phyloP scores from a whole-genome alignment of 2,113 vertebrate genomes.

The Pardalotus punctatus region DNA sequence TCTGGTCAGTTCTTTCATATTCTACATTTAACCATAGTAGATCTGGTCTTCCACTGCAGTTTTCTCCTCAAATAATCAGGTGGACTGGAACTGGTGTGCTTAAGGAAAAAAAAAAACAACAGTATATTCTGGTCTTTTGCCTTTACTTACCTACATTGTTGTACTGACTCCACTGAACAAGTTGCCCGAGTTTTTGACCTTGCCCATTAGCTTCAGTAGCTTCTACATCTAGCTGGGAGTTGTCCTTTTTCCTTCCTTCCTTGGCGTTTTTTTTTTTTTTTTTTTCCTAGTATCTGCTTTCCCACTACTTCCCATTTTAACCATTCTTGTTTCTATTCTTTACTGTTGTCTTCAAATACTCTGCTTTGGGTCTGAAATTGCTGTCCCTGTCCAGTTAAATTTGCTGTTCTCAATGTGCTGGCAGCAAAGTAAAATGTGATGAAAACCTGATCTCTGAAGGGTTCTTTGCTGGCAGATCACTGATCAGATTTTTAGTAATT shows the following conservation, averaged over 20 bases:
- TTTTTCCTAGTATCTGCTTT: background rate
- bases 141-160: background rate
- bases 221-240: background rate
- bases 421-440: slow-evolving; percentile 22
- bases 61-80: background rate
- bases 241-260: background rate
- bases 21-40: background rate
- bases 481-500: slow-evolving; percentile 38
- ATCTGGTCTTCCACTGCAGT: background rate
- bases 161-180: background rate
- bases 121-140: background rate
- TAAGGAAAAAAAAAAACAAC: background rate
- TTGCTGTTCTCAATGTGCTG: background rate
- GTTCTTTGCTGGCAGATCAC: slow-evolving; percentile 33
- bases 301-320: background rate
- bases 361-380: background rate
- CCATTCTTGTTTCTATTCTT: background rate
- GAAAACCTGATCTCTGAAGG: slow-evolving; percentile 35
- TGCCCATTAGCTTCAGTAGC: background rate
- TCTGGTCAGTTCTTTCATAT: background rate
- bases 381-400: slow-evolving; percentile 11
- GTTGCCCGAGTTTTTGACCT: background rate
- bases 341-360: background rate
- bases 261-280: background rate
- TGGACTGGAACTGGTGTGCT: background rate